Percentiles rank a stretch among this genome's conserved stretches.
These are phyloP conservation scores for Esox niger DNA, from an alignment of 2,113 vertebrate genomes.

Conservation along the genomic window DNA sequence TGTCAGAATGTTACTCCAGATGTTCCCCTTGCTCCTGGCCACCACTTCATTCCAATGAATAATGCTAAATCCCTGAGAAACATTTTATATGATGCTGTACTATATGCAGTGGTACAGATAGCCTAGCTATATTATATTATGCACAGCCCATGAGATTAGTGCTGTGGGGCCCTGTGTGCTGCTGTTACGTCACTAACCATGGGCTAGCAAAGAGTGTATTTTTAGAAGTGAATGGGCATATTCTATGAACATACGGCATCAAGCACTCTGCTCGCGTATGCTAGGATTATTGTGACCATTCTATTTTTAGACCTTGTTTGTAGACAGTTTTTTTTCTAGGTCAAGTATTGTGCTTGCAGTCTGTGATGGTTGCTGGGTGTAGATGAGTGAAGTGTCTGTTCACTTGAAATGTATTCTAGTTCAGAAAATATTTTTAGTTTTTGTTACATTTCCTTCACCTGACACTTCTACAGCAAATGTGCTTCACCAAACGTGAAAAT, in stretches of 20 bases:
- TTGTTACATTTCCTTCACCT: conserved; percentile 11
- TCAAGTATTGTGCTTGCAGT: conserved; percentile 51
- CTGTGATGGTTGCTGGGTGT: conserved; percentile 36
- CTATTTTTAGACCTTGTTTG: conserved; percentile 59
- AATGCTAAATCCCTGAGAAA: background rate
- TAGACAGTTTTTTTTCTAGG: conserved; percentile 60
- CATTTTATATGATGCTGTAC: background rate
- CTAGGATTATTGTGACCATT: conserved; percentile 66
- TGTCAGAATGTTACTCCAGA: background rate
- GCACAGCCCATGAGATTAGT: background rate
- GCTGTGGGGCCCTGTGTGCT: conserved; percentile 40
- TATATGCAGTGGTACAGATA: background rate
- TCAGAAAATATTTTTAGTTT: no score
- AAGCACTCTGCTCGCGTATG: conserved; percentile 64
- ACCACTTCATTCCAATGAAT: background rate
- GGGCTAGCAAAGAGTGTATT: conserved; percentile 53
- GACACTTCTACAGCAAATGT: conserved; percentile 34
- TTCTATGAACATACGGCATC: conserved; percentile 63
- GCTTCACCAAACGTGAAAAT: background rate
- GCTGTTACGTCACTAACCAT: conserved; percentile 58
- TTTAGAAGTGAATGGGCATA: conserved; percentile 67
- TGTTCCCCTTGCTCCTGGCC: background rate
- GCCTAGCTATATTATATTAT: background rate
- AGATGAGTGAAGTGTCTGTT: background rate
- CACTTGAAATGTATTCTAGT: no score